These are phyloP conservation scores for Dendrocincla tyrannina DNA, from an alignment of 2,797 vertebrate species.

Conservation along the genomic window DNA sequence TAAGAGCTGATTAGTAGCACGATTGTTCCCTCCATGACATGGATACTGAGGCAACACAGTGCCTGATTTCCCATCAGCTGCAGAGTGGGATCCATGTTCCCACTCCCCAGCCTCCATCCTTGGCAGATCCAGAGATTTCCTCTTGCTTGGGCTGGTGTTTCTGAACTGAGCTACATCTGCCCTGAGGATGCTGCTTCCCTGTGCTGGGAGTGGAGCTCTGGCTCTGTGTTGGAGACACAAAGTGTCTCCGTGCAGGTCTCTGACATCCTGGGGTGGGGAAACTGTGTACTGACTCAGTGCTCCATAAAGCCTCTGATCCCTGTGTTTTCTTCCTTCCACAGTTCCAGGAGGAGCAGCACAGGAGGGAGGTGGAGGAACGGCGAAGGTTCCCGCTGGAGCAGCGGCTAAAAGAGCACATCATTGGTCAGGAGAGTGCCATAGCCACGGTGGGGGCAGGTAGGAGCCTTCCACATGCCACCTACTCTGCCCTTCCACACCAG, in stretches of 20 bases:
- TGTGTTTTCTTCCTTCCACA: not conserved
- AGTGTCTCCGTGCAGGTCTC: not conserved
- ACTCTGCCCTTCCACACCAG: not conserved
- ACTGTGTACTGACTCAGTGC: rapidly evolving
- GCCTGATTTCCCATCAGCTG: not conserved
- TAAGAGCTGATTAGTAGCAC: not conserved
- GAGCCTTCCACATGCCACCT: not conserved
- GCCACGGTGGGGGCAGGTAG: slow-evolving; percentile 92
- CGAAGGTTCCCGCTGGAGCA: slow-evolving; percentile 92
- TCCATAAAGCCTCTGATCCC: not conserved
- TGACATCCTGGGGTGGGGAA: not conserved
- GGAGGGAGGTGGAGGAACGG: slow-evolving; percentile 86
- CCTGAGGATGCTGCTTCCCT: not conserved
- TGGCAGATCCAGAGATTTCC: not conserved
- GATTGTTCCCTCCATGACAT: not conserved
- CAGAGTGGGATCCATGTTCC: not conserved
- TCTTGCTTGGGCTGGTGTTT: not conserved
- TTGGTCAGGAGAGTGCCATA: slow-evolving; percentile 94
- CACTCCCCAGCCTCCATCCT: not conserved
- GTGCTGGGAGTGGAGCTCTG: not conserved
- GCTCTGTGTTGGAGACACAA: too few relatives aligned
- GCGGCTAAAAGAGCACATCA: slow-evolving; percentile 92
- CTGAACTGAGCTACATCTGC: not conserved
- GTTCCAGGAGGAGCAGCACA: slow-evolving; percentile 87
- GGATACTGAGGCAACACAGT: not conserved